Conservation (phyloP, 2,113 vertebrate species). For the Malurus elegans region DNA sequence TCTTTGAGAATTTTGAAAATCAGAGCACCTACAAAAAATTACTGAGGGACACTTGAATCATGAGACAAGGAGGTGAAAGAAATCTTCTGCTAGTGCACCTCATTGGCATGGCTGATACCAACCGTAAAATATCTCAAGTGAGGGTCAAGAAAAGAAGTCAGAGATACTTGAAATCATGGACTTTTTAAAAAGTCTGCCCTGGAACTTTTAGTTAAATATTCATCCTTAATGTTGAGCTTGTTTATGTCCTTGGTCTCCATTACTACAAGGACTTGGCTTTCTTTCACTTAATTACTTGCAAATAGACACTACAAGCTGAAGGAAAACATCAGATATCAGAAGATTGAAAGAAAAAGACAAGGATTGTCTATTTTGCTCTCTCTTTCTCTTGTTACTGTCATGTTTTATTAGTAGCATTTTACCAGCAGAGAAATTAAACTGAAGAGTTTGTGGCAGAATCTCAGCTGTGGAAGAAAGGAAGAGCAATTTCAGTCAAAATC, state of each 20-base stretch:
- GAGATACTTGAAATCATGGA: neutral
- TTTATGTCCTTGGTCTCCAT: neutral
- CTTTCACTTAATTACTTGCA: neutral
- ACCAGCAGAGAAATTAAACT: neutral
- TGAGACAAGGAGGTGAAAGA: neutral
- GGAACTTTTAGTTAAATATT: neutral
- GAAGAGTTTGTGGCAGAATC: neutral
- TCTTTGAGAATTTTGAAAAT: neutral
- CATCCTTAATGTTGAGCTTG: neutral
- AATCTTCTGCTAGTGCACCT: neutral
- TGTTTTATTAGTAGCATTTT: neutral
- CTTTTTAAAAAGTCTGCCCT: neutral
- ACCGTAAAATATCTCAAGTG: neutral
- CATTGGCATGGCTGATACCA: neutral
- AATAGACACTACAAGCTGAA: neutral
- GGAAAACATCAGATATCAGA: neutral
- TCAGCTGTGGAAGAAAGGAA: neutral
- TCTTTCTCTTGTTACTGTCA: neutral
- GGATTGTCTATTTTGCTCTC: neutral
- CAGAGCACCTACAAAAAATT: neutral
- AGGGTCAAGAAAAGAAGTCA: neutral
- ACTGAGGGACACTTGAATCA: neutral
- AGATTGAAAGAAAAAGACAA: neutral
- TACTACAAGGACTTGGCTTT: neutral
- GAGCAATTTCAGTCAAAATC: accelerated